Conservation (phyloP, 2,113 vertebrate species). For the Emberiza fucata region DNA sequence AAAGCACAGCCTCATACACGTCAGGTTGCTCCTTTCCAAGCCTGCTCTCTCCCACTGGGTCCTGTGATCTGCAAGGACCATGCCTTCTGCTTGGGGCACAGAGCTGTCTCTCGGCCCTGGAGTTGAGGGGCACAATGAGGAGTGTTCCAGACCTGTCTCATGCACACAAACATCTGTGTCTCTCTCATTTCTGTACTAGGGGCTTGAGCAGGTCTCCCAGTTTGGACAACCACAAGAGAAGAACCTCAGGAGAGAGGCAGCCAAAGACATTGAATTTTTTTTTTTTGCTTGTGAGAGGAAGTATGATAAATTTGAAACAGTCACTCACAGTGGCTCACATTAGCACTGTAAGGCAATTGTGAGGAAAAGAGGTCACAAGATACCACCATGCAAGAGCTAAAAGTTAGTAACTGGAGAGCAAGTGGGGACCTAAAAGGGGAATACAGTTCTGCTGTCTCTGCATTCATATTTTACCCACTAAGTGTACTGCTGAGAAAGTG, state of each 20-base stretch:
- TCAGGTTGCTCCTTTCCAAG: neutral
- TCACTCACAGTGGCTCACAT: neutral
- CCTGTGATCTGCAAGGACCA: neutral
- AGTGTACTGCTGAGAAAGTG: neutral
- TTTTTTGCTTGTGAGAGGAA: neutral
- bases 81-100: neutral
- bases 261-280: neutral
- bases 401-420: neutral
- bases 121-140: neutral
- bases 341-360: neutral
- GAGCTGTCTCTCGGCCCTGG: neutral
- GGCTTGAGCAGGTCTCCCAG: neutral
- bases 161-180: neutral
- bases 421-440: neutral
- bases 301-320: neutral
- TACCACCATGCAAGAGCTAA: neutral
- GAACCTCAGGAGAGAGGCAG: neutral
- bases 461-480: neutral
- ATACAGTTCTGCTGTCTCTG: neutral
- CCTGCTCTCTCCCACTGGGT: neutral
- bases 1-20: neutral
- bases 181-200: neutral
- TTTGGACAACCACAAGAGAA: neutral
- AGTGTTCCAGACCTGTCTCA: neutral
- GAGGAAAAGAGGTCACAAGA: neutral